Base-by-base conservation (phyloP, 2,888 invertebrate species). In the Eristalinus sepulchralis region DNA sequence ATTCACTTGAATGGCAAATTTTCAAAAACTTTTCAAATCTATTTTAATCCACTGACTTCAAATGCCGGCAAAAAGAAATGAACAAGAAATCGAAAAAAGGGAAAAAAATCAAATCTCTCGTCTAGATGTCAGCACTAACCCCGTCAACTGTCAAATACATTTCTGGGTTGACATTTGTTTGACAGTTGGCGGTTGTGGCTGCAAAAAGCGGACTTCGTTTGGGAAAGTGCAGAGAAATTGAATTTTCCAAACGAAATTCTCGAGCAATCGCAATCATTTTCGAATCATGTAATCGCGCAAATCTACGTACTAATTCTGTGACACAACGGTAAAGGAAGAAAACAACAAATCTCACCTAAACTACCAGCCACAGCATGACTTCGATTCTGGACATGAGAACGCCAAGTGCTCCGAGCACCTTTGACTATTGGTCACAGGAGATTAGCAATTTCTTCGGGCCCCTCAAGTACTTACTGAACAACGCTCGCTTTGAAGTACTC, bases 371-470 rank as follows among this genome's bases (percentile, higher is more conserved):
- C 67, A 88, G 62, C 66, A 91, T 91, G 91, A 90, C 92, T 88
- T 92, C 92, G 83, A 92, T 92, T 88, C 89, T 92, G 89, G 92
- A 92, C 85, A 91, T 92, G 90, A 90, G 91, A 88, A 88, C 90
- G 90, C 90, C 71, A 89, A 90, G 85, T 90, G 90, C 84, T 17
- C 47, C 47, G 13, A 83, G 83, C 20, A 53, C 60, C 57, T 71
- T 83, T 9, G 91, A 92, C 36, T 90, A 91, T 79, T 92, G 92
- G 91, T 90, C 91, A 33, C 82, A 75, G 57, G 92, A 92, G 83
- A 89, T 93, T 6, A 90, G 91, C 55, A 92, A 92, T 78, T 91
- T 92, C 84, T 92, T 92, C 88, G 88, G 91, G 78, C 93, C 93
- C 68, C 88, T 92, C 0, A 92, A 92, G 80, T 91, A 91, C 88